These are phyloP conservation scores for Cyaniris semiargus DNA, from an alignment of 2,888 invertebrate species.

Conservation along the genomic window DNA sequence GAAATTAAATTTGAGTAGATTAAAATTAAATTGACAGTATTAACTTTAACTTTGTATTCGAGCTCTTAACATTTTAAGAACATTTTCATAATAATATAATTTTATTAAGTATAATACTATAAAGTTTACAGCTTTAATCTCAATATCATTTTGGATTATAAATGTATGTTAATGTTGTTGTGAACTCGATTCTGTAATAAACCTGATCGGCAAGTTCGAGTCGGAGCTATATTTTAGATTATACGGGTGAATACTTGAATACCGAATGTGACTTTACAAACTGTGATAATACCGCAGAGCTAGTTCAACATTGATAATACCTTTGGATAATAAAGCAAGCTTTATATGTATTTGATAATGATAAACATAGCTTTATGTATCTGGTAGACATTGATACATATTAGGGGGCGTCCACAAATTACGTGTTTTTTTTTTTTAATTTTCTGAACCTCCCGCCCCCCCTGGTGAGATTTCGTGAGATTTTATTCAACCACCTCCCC, in stretches of 20 bases:
- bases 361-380: background rate
- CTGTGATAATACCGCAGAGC: background rate
- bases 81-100: background rate
- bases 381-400: background rate
- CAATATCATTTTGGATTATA: constrained; percentile 9
- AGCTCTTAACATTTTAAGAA: background rate
- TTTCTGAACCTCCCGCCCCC: too few species aligned
- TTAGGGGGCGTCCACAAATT: too few species aligned
- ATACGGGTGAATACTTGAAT: constrained; percentile 5
- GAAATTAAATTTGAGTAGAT: background rate
- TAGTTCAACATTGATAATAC: background rate
- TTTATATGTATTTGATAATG: background rate
- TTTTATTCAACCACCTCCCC: too few species aligned
- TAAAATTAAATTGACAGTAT: background rate
- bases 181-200: constrained; percentile 23
- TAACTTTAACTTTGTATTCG: background rate
- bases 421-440: too few species aligned
- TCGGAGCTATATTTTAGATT: background rate
- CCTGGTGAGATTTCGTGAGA: too few species aligned
- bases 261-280: constrained; percentile 2
- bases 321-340: background rate
- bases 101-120: background rate
- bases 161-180: constrained; percentile 19
- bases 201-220: constrained; percentile 5
- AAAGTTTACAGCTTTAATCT: constrained; percentile 1